Evolutionary conservation across 1,140 invertebrate species (phyloP).

Genomic region (Trachelipus rathkii): DNA sequence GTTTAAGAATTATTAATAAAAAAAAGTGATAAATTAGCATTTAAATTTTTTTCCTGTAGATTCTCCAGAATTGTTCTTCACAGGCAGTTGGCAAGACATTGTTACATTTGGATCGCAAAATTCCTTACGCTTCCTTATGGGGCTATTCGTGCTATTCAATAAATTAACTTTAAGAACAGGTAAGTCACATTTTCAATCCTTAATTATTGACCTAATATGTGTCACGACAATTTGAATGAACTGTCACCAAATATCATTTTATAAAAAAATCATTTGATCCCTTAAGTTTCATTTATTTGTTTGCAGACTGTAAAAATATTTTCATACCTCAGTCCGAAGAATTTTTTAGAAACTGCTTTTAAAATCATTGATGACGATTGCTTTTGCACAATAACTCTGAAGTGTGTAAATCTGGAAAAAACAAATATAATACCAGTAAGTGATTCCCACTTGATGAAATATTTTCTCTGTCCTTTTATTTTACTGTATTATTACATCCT

Average conservation of each 20-base stretch:
- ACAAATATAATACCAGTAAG: not conserved
- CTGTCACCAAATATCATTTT: too few relatives aligned
- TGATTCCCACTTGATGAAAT: too few relatives aligned
- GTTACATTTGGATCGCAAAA: not conserved
- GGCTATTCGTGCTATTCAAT: not conserved
- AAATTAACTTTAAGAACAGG: not conserved
- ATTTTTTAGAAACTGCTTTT: not conserved
- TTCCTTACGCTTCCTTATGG: not conserved
- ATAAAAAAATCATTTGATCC: too few relatives aligned
- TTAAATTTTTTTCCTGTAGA: not conserved
- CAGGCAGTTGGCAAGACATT: not conserved
- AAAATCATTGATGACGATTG: not conserved
- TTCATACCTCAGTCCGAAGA: not conserved
- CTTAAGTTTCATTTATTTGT: too few relatives aligned
- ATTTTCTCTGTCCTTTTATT: too few relatives aligned
- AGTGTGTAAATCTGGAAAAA: not conserved
- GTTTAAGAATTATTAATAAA: too few relatives aligned
- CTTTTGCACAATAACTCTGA: not conserved
- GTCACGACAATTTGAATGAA: too few relatives aligned
- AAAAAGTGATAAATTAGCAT: too few relatives aligned
- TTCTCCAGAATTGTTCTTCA: not conserved
- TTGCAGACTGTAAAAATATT: not conserved
- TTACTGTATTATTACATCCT: too few relatives aligned
- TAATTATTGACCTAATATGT: too few relatives aligned
- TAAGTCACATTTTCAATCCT: not conserved